A percentile compares a stretch with the other conserved stretches of the same genome.
Evolutionary conservation across 2,888 invertebrate species (phyloP).

Genomic region (Acutogordius australiensis): DNA sequence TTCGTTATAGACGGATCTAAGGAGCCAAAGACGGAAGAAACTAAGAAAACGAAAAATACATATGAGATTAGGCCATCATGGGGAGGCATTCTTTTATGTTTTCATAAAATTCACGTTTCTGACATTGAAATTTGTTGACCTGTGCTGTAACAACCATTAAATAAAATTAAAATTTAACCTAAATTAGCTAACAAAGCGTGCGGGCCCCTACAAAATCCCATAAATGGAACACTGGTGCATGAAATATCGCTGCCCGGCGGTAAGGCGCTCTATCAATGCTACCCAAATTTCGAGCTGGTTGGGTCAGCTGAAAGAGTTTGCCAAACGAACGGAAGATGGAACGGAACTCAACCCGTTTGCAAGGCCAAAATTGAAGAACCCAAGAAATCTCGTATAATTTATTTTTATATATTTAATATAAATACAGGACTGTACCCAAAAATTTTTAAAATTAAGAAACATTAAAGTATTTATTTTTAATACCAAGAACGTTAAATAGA

Average conservation of each 20-base stretch:
- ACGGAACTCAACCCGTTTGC: neutral
- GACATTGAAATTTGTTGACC: too few relatives aligned
- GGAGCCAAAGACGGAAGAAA: too few relatives aligned
- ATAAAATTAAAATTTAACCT: neutral
- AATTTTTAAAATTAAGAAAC: too few relatives aligned
- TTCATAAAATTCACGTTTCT: too few relatives aligned
- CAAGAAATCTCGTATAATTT: neutral
- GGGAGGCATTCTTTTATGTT: too few relatives aligned
- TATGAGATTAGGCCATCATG: too few relatives aligned
- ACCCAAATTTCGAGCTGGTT: neutral
- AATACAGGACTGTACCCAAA: too few relatives aligned
- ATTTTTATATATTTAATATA: too few relatives aligned
- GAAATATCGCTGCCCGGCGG: neutral
- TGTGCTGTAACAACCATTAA: neutral
- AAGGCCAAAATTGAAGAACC: neutral
- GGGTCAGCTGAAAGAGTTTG: conserved; percentile 4
- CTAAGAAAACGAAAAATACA: too few relatives aligned
- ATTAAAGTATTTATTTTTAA: too few relatives aligned
- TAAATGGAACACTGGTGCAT: neutral
- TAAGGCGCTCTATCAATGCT: neutral
- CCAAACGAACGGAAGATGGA: neutral
- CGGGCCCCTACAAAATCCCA: neutral
- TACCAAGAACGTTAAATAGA: too few relatives aligned
- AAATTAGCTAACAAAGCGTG: conserved; percentile 7
- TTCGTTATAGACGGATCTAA: too few relatives aligned